Evolutionary conservation across 2,797 vertebrate species (phyloP).

Genomic region (Poeciliopsis gracilis): DNA sequence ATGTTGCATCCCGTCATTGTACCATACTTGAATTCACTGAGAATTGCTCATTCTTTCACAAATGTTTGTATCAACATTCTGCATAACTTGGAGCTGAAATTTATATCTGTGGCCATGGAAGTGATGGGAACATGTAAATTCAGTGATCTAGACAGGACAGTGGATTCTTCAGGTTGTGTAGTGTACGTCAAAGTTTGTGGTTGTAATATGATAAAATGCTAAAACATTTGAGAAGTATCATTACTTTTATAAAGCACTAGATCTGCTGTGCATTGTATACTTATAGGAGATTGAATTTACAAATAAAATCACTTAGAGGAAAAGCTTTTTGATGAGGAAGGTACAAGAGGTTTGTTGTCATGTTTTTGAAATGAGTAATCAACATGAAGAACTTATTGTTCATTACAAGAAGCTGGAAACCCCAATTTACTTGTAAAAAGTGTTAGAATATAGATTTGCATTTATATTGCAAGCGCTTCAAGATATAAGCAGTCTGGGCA

Average conservation of each 20-base stretch:
- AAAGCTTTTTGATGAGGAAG: conserved; percentile 13
- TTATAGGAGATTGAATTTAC: conserved; percentile 32
- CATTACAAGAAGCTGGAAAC: conserved; percentile 60
- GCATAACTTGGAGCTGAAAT: neutral
- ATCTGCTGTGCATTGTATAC: conserved; percentile 22
- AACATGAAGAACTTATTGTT: conserved; percentile 62
- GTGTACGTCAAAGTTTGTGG: neutral
- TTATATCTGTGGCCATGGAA: neutral
- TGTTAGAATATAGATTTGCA: conserved; percentile 69
- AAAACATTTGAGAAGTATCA: neutral
- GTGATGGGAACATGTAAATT: neutral
- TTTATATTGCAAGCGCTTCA: conserved; percentile 68
- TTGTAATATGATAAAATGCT: neutral
- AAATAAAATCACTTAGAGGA: conserved; percentile 27
- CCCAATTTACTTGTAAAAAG: conserved; percentile 61
- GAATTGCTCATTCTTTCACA: neutral
- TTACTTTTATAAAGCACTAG: neutral
- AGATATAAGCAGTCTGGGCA: conserved; percentile 46
- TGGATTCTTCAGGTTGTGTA: neutral
- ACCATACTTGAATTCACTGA: neutral
- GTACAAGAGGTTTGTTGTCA: conserved; percentile 2
- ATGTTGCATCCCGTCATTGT: neutral
- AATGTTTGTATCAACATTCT: neutral
- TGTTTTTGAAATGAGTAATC: conserved; percentile 49
- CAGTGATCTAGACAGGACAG: neutral